A percentile compares a stretch with the other conserved stretches of the same genome.
These are phyloP conservation scores for Microctonus aethiopoides DNA, from an alignment of 2,888 invertebrate species.

Conservation along the genomic window DNA sequence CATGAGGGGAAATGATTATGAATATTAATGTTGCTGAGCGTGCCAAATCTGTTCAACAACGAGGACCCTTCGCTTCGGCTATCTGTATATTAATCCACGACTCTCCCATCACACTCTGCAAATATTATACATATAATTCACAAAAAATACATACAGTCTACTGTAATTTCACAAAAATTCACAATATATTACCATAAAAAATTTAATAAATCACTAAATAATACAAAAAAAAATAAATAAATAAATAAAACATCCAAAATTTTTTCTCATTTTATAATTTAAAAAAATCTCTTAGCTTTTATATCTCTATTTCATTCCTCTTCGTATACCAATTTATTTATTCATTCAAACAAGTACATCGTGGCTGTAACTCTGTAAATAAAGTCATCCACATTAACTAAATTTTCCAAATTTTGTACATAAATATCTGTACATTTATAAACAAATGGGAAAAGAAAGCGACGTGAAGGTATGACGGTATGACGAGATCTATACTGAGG, in stretches of 20 bases:
- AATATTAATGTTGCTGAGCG: constrained; percentile 66
- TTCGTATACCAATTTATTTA: constrained; percentile 33
- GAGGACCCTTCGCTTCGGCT: constrained; percentile 33
- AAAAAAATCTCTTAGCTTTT: background rate
- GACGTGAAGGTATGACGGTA: background rate
- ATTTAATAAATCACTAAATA: too few relatives aligned
- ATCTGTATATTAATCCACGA: constrained; percentile 16
- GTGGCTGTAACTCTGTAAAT: constrained; percentile 25
- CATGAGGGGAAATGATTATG: constrained; percentile 49
- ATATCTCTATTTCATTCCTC: background rate
- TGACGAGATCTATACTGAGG: too few relatives aligned
- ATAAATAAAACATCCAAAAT: too few relatives aligned
- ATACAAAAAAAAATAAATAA: too few relatives aligned
- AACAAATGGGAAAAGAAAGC: background rate
- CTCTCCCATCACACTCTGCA: background rate
- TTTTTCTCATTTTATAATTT: background rate
- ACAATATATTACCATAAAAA: too few relatives aligned
- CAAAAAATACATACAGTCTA: background rate
- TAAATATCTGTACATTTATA: constrained; percentile 5
- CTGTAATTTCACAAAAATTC: background rate
- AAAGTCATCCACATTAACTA: constrained; percentile 7
- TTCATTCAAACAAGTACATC: constrained; percentile 50
- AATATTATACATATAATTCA: too few relatives aligned
- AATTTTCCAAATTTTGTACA: background rate
- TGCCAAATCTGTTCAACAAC: constrained; percentile 52